Conservation (phyloP, 1,140 invertebrate species). For the Musca domestica region DNA sequence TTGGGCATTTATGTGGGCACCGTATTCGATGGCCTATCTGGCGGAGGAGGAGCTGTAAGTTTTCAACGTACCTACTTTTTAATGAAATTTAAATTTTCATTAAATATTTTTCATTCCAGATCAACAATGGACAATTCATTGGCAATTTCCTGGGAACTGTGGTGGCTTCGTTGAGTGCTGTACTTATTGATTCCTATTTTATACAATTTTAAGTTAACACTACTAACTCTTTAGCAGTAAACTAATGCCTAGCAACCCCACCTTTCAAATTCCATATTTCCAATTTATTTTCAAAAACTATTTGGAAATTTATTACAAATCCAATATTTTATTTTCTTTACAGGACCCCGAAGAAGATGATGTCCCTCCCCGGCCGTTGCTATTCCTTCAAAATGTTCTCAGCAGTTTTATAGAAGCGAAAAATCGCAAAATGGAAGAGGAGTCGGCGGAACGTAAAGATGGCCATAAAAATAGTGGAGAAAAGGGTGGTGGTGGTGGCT, state of each 20-base stretch:
- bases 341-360: constrained; percentile 52
- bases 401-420: constrained; percentile 45
- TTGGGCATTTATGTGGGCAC: constrained; percentile 56
- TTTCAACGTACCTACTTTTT: neutral
- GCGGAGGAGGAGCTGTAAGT: constrained; percentile 57
- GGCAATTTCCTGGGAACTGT: constrained; percentile 53
- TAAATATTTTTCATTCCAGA: constrained; percentile 32
- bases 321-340: constrained; percentile 7
- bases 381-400: constrained; percentile 43
- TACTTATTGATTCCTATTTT: constrained; percentile 37
- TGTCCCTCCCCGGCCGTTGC: constrained; percentile 37
- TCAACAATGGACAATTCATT: constrained; percentile 53
- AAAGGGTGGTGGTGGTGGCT: constrained; percentile 28
- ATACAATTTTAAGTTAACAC: neutral
- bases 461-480: neutral
- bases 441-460: constrained; percentile 35
- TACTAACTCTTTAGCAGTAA: constrained; percentile 13
- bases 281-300: neutral
- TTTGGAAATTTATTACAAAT: neutral
- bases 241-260: constrained; percentile 5
- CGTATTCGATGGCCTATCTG: constrained; percentile 56
- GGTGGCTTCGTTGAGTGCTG: constrained; percentile 50
- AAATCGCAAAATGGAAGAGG: constrained; percentile 33
- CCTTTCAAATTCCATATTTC: neutral
- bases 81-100: neutral